Evolutionary conservation across 1,140 invertebrate species (phyloP), one percentile per base, ranked within the genome.

Genomic region (Pemphigus obesinymphae): DNA sequence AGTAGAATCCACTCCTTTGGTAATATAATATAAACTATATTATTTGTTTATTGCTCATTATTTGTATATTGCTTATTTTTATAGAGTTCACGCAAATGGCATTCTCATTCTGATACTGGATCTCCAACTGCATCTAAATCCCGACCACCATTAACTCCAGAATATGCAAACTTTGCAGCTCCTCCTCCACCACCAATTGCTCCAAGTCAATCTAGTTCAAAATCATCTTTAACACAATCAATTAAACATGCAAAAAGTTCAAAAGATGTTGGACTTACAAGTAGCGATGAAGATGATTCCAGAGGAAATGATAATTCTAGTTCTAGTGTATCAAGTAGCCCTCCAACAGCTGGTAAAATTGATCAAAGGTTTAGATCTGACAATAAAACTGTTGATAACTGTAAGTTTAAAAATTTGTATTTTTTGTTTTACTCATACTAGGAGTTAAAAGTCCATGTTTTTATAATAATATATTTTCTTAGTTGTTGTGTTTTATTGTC

Each of bases 1-100:
- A 40, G 85, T 87, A 11, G 87, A 88, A 81, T 88, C 87, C 37
- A 88, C 87, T 37, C 87, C 88, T 80, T 85, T 85, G 84, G 83
- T 84, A 75, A 75, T 45, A 63, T 50, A 10, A 15, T 15, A 43
- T 40, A 43, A 66, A 10, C 34, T 34, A 10, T 29, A 3, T 61
- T 7, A 68, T 15, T 48, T 29, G 17, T 68, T 48, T 29, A 31
- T n/a, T 23, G 2, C 23, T 29, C 10, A 31, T 53, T 15, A 4
- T 31, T 15, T 20, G 31, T 29, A 34, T 17, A 26, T 45, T 26
- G 0, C 6, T 50, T 70, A 40, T 11, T 26, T 31, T 73, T 58
- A n/a, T 76, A 83, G 83, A 82, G 50, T 26, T 63, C 63, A 34
- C 76, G 83, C 0, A 82, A 82, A 66, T 75, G 76, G 50, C 76